A percentile compares a stretch with the other conserved stretches of the same genome.
phyloP scores from a whole-genome alignment of 2,113 vertebrate species.

The Polypterus bichir region DNA sequence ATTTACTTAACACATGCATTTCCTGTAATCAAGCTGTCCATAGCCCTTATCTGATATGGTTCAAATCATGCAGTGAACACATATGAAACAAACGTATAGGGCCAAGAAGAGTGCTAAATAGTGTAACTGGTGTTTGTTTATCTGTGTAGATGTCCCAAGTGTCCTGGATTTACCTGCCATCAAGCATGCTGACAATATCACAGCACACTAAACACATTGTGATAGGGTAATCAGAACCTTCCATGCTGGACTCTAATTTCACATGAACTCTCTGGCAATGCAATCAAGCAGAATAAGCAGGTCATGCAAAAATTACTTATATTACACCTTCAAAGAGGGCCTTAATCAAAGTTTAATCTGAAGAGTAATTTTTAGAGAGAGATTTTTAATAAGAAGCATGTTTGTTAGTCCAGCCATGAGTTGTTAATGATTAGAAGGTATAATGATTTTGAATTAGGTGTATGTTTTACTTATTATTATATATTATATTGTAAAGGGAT shows the following conservation, averaged over 20 bases:
- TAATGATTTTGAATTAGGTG: no score
- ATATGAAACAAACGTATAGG: no score
- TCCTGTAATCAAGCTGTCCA: no score
- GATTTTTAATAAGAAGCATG: no score
- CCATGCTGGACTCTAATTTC: not conserved
- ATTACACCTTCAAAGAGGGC: not conserved
- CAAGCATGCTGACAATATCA: not conserved
- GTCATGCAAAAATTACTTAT: not conserved
- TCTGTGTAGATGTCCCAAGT: not conserved
- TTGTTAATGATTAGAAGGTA: no score
- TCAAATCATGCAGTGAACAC: no score
- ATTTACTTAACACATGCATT: no score
- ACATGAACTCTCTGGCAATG: not conserved
- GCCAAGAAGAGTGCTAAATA: not conserved
- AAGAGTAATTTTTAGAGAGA: not conserved
- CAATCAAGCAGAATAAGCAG: constrained; percentile 3
- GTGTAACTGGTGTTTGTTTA: not conserved
- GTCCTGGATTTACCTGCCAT: not conserved
- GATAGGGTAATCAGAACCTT: not conserved
- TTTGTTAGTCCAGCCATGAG: no score
- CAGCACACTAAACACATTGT: constrained; percentile 2
- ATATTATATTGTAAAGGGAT: no score
- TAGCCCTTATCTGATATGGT: no score
- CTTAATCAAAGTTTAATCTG: constrained; percentile 6
- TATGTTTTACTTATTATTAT: no score